Percentiles rank a stretch among this genome's conserved stretches.
These are phyloP conservation scores for Anagyrus pseudococci DNA, from an alignment of 2,888 invertebrate species.

Conservation along the genomic window DNA sequence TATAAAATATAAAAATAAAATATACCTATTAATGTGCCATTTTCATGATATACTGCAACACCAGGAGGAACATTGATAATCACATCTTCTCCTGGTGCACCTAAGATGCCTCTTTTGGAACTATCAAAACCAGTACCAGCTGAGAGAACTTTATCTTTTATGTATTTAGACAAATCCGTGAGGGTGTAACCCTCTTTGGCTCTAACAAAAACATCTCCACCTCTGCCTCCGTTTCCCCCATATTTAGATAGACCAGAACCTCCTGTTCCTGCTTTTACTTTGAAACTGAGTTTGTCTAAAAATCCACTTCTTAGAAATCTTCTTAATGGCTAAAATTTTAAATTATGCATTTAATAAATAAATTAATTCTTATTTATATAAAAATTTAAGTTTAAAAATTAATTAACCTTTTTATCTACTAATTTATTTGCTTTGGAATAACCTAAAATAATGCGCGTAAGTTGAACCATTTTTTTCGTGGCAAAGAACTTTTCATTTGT, in stretches of 20 bases:
- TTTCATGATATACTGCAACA: slow-evolving; percentile 74
- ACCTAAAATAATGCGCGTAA: too few species aligned
- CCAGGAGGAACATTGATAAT: slow-evolving; percentile 83
- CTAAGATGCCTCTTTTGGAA: slow-evolving; percentile 75
- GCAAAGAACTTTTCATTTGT: not conserved
- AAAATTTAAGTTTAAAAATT: too few species aligned
- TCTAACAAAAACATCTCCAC: slow-evolving; percentile 82
- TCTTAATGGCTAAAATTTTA: slow-evolving; percentile 58
- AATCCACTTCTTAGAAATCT: slow-evolving; percentile 68
- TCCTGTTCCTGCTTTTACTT: slow-evolving; percentile 84
- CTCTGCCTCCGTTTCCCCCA: slow-evolving; percentile 91
- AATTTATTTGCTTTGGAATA: too few species aligned
- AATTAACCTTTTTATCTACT: too few species aligned
- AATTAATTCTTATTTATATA: slow-evolving; percentile 12
- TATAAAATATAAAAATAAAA: not conserved
- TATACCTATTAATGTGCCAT: slow-evolving; percentile 70
- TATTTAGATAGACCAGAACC: slow-evolving; percentile 79
- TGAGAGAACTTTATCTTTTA: slow-evolving; percentile 67
- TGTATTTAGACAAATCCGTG: slow-evolving; percentile 63
- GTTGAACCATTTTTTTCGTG: too few species aligned
- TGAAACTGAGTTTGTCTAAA: slow-evolving; percentile 80
- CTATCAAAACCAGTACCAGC: slow-evolving; percentile 82
- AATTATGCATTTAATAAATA: slow-evolving; percentile 2
- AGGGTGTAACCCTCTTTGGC: slow-evolving; percentile 71
- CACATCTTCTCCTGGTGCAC: slow-evolving; percentile 74